These are phyloP conservation scores for Neuroterus valhalla DNA, from an alignment of 1,140 invertebrate species.

Conservation along the genomic window DNA sequence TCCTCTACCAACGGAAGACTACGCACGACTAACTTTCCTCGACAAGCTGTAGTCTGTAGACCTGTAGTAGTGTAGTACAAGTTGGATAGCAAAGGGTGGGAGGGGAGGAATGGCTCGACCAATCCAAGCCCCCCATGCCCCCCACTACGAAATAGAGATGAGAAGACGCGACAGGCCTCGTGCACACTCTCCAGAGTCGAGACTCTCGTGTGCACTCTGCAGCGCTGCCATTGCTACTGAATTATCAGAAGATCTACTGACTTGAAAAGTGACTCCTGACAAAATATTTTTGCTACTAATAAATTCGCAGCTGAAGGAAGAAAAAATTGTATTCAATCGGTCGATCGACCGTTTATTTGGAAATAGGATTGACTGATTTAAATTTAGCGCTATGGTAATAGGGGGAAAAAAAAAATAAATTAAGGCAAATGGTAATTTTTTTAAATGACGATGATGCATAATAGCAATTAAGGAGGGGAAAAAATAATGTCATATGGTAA, in stretches of 20 bases:
- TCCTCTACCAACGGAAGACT: constrained; percentile 29
- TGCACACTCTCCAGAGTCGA: background rate
- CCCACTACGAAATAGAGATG: background rate
- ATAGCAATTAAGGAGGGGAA: too few relatives aligned
- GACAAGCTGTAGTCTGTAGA: background rate
- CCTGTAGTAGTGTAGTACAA: background rate
- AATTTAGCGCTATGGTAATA: too few relatives aligned
- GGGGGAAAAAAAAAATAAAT: too few relatives aligned
- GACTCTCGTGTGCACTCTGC: background rate
- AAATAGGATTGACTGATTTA: too few relatives aligned
- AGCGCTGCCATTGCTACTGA: background rate
- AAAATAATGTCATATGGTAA: too few relatives aligned
- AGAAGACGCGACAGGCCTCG: background rate
- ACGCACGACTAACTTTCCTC: constrained; percentile 46
- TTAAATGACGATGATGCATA: too few relatives aligned
- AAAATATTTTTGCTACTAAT: too few relatives aligned
- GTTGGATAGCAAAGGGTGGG: background rate
- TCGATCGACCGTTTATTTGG: too few relatives aligned
- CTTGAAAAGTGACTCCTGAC: too few relatives aligned
- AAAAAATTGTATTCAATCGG: too few relatives aligned
- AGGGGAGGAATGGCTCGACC: constrained; percentile 9
- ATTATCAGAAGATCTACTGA: background rate
- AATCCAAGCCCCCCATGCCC: constrained; percentile 37
- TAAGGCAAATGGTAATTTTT: too few relatives aligned
- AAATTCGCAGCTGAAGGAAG: too few relatives aligned